phyloP scores from a whole-genome alignment of 2,113 vertebrate species.

The Paralichthys olivaceus region DNA sequence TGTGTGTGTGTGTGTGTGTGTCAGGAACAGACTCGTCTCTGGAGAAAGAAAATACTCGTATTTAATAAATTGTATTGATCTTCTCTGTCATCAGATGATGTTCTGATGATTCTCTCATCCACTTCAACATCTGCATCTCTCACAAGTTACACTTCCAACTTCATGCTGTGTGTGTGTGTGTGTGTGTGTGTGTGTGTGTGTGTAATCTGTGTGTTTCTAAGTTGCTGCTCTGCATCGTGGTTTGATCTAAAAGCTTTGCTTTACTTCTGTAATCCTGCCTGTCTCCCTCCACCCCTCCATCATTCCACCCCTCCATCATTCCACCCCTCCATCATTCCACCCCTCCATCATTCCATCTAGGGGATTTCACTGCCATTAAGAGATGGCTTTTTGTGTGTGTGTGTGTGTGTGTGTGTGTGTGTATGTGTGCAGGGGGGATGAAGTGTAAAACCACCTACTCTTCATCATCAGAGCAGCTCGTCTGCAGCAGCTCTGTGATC shows the following conservation, averaged over 20 bases:
- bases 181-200: slow-evolving; percentile 42
- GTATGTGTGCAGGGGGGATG: background rate
- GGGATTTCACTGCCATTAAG: slow-evolving; percentile 1
- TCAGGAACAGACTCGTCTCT: too few relatives aligned
- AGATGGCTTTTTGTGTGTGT: slow-evolving; percentile 40
- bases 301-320: too few relatives aligned
- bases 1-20: too few relatives aligned
- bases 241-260: slow-evolving; percentile 63
- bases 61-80: slow-evolving; percentile 40
- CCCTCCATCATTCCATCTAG: too few relatives aligned
- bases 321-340: too few relatives aligned
- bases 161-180: background rate
- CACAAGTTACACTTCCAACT: slow-evolving; percentile 25
- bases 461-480: background rate
- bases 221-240: slow-evolving; percentile 29
- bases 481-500: slow-evolving; percentile 24
- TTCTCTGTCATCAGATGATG: slow-evolving; percentile 34
- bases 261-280: slow-evolving; percentile 86
- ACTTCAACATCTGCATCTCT: slow-evolving; percentile 41
- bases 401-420: slow-evolving; percentile 43
- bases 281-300: background rate
- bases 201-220: slow-evolving; percentile 23
- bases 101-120: slow-evolving; percentile 39
- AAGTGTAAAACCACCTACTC: slow-evolving; percentile 25
- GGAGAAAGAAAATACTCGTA: slow-evolving; percentile 4